A percentile compares a stretch with the other conserved stretches of the same genome.
These are phyloP conservation scores for Clarias platycephalus DNA, from an alignment of 2,797 vertebrate genomes.

Conservation along the genomic window DNA sequence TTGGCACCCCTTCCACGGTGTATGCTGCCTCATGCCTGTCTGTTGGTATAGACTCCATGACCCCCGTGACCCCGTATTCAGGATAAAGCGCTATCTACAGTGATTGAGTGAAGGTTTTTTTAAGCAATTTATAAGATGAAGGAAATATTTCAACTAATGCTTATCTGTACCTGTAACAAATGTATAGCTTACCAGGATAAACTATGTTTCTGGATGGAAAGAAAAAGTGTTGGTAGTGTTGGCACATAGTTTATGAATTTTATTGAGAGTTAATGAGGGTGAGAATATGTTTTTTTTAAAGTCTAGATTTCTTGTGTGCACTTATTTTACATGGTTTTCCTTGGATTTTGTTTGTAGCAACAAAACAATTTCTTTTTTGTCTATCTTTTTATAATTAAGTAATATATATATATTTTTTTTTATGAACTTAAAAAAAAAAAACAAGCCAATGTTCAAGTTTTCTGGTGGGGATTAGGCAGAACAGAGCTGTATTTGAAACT, in stretches of 20 bases:
- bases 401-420: too few species aligned
- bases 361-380: too few species aligned
- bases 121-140: neutral
- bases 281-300: neutral
- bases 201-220: neutral
- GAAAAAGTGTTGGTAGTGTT: neutral
- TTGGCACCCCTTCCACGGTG: too few species aligned
- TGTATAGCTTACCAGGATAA: too few species aligned
- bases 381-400: too few species aligned
- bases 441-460: neutral
- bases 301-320: neutral
- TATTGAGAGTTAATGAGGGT: neutral
- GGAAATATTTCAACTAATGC: neutral
- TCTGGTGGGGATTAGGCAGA: neutral
- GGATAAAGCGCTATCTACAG: too few species aligned
- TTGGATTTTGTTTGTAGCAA: too few species aligned
- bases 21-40: too few species aligned
- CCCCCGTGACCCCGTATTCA: too few species aligned
- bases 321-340: neutral
- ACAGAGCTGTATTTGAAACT: neutral
- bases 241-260: neutral
- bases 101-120: too few species aligned
- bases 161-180: neutral
- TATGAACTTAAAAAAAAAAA: neutral
- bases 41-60: too few species aligned